Conservation (phyloP, 2,797 vertebrate species). For the Synanceia verrucosa region DNA sequence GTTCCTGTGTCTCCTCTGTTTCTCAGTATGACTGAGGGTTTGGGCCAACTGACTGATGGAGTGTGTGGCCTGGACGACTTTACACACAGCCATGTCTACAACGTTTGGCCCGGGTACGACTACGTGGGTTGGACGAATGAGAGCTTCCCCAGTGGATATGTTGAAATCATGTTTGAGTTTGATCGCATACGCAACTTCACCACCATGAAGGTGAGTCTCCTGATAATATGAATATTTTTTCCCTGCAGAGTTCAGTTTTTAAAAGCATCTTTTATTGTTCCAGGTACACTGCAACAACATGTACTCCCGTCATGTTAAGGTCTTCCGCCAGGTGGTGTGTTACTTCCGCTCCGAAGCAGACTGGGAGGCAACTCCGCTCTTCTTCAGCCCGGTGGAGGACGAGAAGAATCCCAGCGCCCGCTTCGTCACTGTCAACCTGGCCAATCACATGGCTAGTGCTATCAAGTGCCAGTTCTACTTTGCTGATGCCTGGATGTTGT, state of each 20-base stretch:
- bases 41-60: constrained; percentile 96
- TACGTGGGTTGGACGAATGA: constrained; percentile 96
- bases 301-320: constrained; percentile 90
- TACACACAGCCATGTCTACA: constrained; percentile 91
- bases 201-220: constrained; percentile 90
- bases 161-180: constrained; percentile 97
- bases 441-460: constrained; percentile 95
- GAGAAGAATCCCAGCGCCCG: constrained; percentile 91
- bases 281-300: constrained; percentile 99
- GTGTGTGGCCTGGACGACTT: constrained; percentile 95
- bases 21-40: constrained; percentile 93
- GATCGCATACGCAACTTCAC: constrained; percentile 96
- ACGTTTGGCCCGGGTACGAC: constrained; percentile 94
- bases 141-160: constrained; percentile 86
- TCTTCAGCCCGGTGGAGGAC: constrained; percentile 89
- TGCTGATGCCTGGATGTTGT: constrained; percentile 96
- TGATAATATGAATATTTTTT: not conserved
- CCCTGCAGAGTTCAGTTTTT: not conserved
- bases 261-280: not conserved
- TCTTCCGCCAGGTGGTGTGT: constrained; percentile 93
- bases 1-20: constrained; percentile 7
- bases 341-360: constrained; percentile 92
- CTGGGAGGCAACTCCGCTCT: constrained; percentile 88
- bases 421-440: constrained; percentile 91
- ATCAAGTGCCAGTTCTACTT: constrained; percentile 98